Evolutionary conservation across 2,113 vertebrate species (phyloP), one percentile per base, ranked within the genome.

Genomic region (Mirza zaza): DNA sequence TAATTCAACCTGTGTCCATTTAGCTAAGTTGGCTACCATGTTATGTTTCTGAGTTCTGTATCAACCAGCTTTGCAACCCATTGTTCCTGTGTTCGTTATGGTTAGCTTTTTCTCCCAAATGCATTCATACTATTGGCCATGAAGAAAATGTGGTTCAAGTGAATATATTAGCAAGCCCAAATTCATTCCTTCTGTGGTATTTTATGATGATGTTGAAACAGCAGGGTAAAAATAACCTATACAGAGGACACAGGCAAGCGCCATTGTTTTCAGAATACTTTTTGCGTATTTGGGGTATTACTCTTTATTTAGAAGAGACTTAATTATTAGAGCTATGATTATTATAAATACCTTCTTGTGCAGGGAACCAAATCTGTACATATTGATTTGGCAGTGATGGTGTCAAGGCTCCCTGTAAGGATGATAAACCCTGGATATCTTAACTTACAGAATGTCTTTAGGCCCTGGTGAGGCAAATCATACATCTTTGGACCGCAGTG

Each of bases 111-210:
- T 90, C 42, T 90, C 50, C 70, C 39, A 67, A 1, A 65, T 67
- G 29, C 27, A 61, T 65, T 21, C 55, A 61, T 95, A n/a, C 29
- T 68, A 13, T 76, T 55, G 29, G 18, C 29, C 8, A 13, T 42
- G 32, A 87, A 52, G 65, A 82, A 45, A 73, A 55, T 57, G 50
- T 17, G 57, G 21, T 81, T 90, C 65, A 82, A 86, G 32, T 89
- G 73, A 95, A 6, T 83, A 75, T 63, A 59, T 75, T 93, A 97
- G 36, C 48, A 88, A 92, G 55, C 36, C 83, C 36, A 57, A 84
- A 68, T 87, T 90, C 8, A 36, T 90, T 94, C 7, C 48, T 50
- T 61, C 20, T 87, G 0, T 95, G 77, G 18, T 80, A 65, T 88
- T 88, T 15, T 27, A 29, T 80, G 34, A 67, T 79, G 67, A 57